Percentiles rank a stretch among this genome's conserved stretches.
Evolutionary conservation across 2,113 vertebrate genomes (phyloP).

Genomic region (Hyla sarda): DNA sequence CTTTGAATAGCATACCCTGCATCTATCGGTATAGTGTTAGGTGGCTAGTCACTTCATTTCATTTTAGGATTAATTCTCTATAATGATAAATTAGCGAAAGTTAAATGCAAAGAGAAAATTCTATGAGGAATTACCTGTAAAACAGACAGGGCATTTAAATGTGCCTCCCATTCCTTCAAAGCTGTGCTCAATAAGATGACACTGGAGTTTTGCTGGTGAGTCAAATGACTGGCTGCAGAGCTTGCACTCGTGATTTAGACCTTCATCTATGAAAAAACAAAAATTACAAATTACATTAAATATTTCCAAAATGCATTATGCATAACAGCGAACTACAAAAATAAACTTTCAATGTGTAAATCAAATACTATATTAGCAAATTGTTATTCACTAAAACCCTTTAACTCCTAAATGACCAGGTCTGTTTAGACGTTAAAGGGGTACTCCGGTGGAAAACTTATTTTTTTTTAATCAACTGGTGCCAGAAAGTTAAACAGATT

Average conservation of each 20-base stretch:
- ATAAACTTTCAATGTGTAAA: no score
- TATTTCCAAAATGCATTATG: neutral
- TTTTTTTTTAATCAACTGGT: no score
- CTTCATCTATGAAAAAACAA: constrained; percentile 84
- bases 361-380: no score
- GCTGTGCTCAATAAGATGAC: constrained; percentile 98
- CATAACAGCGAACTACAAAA: neutral
- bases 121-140: constrained; percentile 86
- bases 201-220: constrained; percentile 98
- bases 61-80: neutral
- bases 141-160: constrained; percentile 98
- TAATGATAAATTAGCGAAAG: neutral
- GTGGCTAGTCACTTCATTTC: no score
- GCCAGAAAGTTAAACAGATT: no score
- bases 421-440: no score
- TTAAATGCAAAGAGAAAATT: neutral
- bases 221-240: constrained; percentile 98
- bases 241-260: constrained; percentile 97
- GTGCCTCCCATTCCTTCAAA: constrained; percentile 99
- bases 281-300: constrained; percentile 32
- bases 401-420: no score
- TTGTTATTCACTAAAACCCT: no score
- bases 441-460: no score
- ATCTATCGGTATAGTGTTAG: no score
- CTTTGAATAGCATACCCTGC: no score